A percentile compares a stretch with the other conserved stretches of the same genome.
Evolutionary conservation across 2,797 vertebrate genomes (phyloP).

Genomic region (Chelon auratus): DNA sequence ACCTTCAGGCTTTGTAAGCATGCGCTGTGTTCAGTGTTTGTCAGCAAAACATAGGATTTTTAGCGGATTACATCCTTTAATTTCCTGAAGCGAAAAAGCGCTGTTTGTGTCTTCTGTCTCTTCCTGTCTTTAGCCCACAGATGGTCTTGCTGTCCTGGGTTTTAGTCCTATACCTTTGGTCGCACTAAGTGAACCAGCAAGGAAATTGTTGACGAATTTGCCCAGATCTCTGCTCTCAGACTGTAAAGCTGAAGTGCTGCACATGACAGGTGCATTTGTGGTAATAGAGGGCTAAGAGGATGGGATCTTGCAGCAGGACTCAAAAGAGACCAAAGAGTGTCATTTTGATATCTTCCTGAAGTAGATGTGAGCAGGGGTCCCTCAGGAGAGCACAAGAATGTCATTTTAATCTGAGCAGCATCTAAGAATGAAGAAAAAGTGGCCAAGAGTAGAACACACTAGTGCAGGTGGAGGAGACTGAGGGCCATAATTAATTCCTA

Average conservation of each 20-base stretch:
- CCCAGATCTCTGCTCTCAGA: constrained; percentile 5
- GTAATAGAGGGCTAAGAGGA: constrained; percentile 18
- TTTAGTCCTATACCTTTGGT: constrained; percentile 1
- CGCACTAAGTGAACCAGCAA: constrained; percentile 3
- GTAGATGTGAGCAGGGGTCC: constrained; percentile 6
- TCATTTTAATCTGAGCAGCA: constrained; percentile 26
- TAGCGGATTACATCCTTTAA: background rate
- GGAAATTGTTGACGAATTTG: background rate
- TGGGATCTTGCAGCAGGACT: background rate
- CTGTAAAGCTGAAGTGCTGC: constrained; percentile 3
- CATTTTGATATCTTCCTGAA: constrained; percentile 23
- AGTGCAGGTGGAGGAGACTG: background rate
- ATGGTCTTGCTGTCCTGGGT: background rate
- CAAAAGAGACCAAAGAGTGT: constrained; percentile 6
- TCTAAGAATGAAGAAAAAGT: background rate
- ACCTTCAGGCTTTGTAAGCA: background rate
- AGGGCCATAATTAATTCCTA: background rate
- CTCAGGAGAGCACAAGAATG: background rate
- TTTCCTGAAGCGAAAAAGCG: background rate
- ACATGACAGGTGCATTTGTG: background rate
- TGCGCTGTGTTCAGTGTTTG: background rate
- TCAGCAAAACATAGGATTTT: background rate
- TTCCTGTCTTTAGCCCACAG: background rate
- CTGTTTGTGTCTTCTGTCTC: background rate
- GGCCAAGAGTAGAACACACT: background rate